Percentiles rank a stretch among this genome's conserved stretches.
phyloP scores from a whole-genome alignment of 2,113 vertebrate genomes.

The Platysternon megacephalum region DNA sequence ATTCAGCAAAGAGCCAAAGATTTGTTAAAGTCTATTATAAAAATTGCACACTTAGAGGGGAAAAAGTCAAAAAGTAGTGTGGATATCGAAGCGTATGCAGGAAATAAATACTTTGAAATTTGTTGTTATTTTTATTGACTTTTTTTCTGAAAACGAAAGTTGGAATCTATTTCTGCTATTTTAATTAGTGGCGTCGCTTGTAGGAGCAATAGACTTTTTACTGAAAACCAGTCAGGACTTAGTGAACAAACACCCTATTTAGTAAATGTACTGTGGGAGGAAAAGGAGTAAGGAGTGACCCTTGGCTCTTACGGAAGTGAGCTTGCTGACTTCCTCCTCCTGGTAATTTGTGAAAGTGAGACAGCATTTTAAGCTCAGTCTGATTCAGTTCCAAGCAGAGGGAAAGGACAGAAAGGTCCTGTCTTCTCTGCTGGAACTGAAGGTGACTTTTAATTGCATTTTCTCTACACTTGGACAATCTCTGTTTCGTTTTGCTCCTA shows the following conservation, averaged over 20 bases:
- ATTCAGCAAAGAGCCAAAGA: neutral
- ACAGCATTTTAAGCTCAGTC: neutral
- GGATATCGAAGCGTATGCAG: neutral
- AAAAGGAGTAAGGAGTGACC: neutral
- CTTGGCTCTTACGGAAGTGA: neutral
- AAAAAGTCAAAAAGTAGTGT: rapidly evolving
- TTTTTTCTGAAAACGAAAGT: neutral
- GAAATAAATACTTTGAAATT: neutral
- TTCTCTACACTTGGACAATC: neutral
- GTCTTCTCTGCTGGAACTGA: neutral
- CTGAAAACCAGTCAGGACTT: neutral
- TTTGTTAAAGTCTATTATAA: neutral
- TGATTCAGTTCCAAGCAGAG: neutral
- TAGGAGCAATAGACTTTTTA: neutral
- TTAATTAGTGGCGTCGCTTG: neutral
- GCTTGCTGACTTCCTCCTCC: neutral
- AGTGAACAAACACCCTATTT: neutral
- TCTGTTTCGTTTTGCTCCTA: neutral
- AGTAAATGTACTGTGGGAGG: neutral
- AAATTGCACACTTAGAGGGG: neutral
- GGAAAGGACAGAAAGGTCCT: neutral
- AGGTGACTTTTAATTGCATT: neutral
- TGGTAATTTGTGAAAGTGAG: neutral
- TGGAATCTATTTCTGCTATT: neutral
- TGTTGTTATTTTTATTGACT: neutral